phyloP scores from a whole-genome alignment of 2,888 invertebrate genomes.

The Volucella inanis region DNA sequence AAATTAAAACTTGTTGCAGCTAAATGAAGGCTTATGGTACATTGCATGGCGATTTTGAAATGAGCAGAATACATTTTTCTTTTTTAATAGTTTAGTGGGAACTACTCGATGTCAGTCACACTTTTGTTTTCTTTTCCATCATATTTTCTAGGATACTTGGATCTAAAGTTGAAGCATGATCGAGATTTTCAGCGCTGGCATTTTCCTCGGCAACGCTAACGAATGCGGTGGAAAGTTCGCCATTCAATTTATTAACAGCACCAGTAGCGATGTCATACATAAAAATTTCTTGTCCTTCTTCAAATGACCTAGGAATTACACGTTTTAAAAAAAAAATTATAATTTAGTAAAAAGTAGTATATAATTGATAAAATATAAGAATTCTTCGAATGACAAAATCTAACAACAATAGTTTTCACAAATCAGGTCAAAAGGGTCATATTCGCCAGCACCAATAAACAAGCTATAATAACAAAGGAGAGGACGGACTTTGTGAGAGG shows the following conservation, averaged over 20 bases:
- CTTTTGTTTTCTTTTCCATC: constrained; percentile 78
- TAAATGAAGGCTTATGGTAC: constrained; percentile 75
- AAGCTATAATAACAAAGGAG: too few relatives aligned
- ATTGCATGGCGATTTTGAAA: constrained; percentile 72
- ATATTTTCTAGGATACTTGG: constrained; percentile 80
- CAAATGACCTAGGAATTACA: constrained; percentile 77
- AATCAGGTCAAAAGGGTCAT: too few relatives aligned
- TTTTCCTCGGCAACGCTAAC: constrained; percentile 94
- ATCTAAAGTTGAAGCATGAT: constrained; percentile 84
- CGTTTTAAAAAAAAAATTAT: not conserved
- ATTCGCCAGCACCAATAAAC: too few relatives aligned
- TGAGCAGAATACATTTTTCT: constrained; percentile 60
- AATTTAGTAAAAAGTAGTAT: not conserved
- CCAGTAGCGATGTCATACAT: constrained; percentile 92
- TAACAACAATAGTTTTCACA: too few relatives aligned
- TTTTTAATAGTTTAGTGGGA: constrained; percentile 1
- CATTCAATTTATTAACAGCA: constrained; percentile 90
- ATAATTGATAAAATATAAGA: not conserved
- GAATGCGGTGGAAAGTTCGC: constrained; percentile 92
- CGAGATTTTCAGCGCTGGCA: constrained; percentile 87
- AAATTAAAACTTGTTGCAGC: constrained; percentile 42
- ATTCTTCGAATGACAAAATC: not conserved
- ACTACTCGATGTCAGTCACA: constrained; percentile 51
- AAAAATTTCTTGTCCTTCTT: constrained; percentile 88
- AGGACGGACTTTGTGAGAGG: too few relatives aligned